Evolutionary conservation across 2,888 invertebrate genomes (phyloP).

Genomic region (Cosmopolites sordidus): DNA sequence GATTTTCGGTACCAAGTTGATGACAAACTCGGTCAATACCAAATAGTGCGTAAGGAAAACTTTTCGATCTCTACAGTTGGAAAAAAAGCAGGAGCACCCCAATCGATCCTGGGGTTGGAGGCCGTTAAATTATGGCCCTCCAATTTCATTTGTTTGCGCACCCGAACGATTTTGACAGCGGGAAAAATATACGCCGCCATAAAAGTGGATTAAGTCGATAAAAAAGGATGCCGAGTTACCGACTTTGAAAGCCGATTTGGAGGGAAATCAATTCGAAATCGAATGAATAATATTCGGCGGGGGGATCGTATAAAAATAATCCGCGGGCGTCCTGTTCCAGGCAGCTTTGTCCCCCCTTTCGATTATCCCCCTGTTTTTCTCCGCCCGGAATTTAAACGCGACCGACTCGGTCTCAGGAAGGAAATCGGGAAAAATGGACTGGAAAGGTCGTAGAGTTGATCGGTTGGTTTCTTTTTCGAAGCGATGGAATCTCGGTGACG

Average conservation of each 20-base stretch:
- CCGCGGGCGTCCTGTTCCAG: slow-evolving; percentile 2
- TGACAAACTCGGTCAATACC: no score
- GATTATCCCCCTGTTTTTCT: no score
- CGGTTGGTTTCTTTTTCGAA: neutral
- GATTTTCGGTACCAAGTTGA: no score
- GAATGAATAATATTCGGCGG: slow-evolving; percentile 26
- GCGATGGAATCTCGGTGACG: neutral
- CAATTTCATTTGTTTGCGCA: slow-evolving; percentile 24
- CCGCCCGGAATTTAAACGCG: neutral
- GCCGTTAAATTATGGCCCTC: slow-evolving; percentile 19
- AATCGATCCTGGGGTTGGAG: neutral
- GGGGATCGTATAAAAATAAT: slow-evolving; percentile 22
- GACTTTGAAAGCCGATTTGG: slow-evolving; percentile 27
- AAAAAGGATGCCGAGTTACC: slow-evolving; percentile 24
- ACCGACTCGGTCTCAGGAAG: neutral
- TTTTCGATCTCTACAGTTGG: neutral
- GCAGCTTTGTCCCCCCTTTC: no score
- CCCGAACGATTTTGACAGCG: slow-evolving; percentile 24
- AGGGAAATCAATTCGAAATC: slow-evolving; percentile 25
- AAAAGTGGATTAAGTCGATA: slow-evolving; percentile 29
- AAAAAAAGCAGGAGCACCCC: neutral
- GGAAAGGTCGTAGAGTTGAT: neutral
- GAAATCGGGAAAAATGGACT: neutral
- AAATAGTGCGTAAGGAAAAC: no score
- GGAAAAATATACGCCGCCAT: slow-evolving; percentile 27